Conservation (phyloP, 2,797 vertebrate genomes). For the Sebastes itinus region DNA sequence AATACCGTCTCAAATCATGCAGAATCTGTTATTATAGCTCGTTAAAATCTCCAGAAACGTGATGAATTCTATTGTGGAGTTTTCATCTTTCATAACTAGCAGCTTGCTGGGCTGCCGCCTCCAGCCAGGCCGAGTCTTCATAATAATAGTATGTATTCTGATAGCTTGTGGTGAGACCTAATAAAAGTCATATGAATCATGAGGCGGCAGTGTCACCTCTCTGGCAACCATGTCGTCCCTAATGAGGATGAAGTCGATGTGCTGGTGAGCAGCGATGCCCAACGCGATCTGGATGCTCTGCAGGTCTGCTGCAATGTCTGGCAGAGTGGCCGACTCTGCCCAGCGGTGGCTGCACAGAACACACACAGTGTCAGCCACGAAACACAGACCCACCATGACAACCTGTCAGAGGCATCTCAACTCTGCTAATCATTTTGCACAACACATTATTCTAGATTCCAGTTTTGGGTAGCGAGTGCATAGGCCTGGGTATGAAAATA, state of each 20-base stretch:
- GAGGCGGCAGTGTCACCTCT: constrained; percentile 83
- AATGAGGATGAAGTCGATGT: constrained; percentile 91
- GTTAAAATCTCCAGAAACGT: background rate
- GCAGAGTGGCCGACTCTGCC: constrained; percentile 80
- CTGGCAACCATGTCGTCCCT: constrained; percentile 92
- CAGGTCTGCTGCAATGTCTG: constrained; percentile 89
- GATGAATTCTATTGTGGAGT: background rate
- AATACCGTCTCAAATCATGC: background rate
- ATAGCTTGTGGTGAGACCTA: constrained; percentile 45
- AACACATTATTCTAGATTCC: constrained; percentile 52
- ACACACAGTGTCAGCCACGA: constrained; percentile 48
- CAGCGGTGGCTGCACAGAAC: constrained; percentile 81
- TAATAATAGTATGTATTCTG: constrained; percentile 34
- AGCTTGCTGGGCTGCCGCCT: background rate
- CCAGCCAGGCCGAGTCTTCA: background rate
- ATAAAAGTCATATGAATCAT: constrained; percentile 51
- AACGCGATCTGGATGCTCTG: constrained; percentile 85
- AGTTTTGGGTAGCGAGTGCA: constrained; percentile 8
- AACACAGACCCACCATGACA: constrained; percentile 59
- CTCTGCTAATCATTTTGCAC: constrained; percentile 49
- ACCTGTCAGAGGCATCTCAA: constrained; percentile 55
- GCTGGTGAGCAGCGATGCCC: constrained; percentile 79
- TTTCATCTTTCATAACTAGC: constrained; percentile 17
- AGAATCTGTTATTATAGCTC: background rate
- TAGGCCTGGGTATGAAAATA: constrained; percentile 23